Evolutionary conservation across 2,113 vertebrate species (phyloP).

Genomic region (Reinhardtius hippoglossoides): DNA sequence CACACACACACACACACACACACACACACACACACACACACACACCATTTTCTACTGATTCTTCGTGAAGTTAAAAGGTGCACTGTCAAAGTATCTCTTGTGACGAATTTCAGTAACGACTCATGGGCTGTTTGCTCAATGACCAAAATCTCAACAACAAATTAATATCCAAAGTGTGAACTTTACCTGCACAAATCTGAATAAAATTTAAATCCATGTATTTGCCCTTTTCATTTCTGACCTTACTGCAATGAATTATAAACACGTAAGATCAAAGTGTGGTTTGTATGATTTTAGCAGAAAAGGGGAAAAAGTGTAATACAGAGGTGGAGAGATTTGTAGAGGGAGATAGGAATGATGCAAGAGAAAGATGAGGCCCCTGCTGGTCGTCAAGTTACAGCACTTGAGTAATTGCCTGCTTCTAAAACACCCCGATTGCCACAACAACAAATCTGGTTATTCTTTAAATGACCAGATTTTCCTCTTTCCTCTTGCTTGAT

Average conservation of each 20-base stretch:
- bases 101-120: no score
- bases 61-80: no score
- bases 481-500: not conserved
- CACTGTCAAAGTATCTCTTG: no score
- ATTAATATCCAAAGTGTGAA: no score
- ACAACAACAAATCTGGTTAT: slow-evolving; percentile 5
- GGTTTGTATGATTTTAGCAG: not conserved
- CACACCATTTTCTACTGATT: no score
- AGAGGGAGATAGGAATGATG: not conserved
- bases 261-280: not conserved
- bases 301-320: not conserved
- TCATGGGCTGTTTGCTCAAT: no score
- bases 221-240: no score
- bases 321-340: not conserved
- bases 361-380: not conserved
- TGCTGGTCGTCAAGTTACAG: not conserved
- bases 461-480: slow-evolving; percentile 16
- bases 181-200: no score
- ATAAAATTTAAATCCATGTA: no score
- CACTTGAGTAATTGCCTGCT: slow-evolving; percentile 43
- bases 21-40: no score
- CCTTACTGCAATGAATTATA: not conserved
- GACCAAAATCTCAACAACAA: no score
- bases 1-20: no score
- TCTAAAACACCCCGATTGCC: slow-evolving; percentile 37